phyloP scores from a whole-genome alignment of 2,113 vertebrate genomes.

The Donacobius atricapilla region DNA sequence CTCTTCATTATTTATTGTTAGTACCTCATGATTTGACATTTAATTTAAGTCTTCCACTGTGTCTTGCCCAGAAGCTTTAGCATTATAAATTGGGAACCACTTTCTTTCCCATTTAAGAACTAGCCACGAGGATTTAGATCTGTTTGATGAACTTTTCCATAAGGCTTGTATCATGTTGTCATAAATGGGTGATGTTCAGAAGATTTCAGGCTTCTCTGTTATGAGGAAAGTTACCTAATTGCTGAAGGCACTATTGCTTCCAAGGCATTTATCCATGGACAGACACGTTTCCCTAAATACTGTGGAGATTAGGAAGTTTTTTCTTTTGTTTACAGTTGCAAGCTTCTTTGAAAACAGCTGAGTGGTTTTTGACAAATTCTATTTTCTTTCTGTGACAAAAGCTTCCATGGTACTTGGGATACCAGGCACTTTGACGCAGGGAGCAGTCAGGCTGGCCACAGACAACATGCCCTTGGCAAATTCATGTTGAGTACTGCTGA shows the following conservation, averaged over 20 bases:
- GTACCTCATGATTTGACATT: conserved; percentile 43
- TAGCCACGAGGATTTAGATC: conserved; percentile 19
- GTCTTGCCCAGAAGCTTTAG: conserved; percentile 34
- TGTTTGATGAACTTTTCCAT: background rate
- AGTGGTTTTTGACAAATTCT: background rate
- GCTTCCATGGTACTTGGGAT: background rate
- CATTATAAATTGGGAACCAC: conserved; percentile 36
- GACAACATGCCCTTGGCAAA: background rate
- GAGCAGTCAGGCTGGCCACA: background rate
- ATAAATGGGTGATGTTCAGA: background rate
- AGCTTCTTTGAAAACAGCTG: background rate
- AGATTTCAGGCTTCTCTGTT: background rate
- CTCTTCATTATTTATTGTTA: conserved; percentile 58
- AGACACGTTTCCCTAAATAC: background rate
- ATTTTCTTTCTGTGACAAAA: background rate
- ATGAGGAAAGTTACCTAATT: background rate
- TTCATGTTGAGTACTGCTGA: background rate
- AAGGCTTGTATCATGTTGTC: background rate
- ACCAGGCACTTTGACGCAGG: background rate
- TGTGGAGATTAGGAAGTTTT: background rate
- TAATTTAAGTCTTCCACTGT: conserved; percentile 49
- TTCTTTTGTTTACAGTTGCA: background rate
- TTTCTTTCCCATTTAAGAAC: conserved; percentile 31
- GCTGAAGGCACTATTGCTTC: background rate
- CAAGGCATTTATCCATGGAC: background rate